Base-by-base conservation (phyloP, 2,113 vertebrate species). In the Hippopotamus amphibius region DNA sequence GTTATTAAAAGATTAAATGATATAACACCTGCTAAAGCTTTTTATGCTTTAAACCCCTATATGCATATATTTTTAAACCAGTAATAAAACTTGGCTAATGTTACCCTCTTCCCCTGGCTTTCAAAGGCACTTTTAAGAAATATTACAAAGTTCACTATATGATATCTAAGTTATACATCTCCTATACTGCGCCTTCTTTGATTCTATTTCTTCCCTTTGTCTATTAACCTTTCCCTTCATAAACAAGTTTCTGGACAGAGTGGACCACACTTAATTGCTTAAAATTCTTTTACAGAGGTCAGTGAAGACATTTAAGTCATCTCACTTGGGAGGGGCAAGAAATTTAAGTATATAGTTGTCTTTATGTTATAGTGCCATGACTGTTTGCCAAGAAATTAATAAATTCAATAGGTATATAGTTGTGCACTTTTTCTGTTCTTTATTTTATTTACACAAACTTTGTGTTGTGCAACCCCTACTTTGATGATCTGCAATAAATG, bases 101-200 rank as follows among this genome's bases (percentile, higher is more conserved):
- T 59, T 50, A 11, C 1, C 5, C 24, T 57, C 28, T 7, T 72
- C 22, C 4, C 12, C 6, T 81, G 76, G 19, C 28, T 95, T 76
- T 76, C 17, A 95, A 85, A 68, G 76, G 7, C 21, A 84, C 7
- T 68, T 96, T 91, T 43, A 80, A 81, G 17, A 55, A 65, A 88
- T n/a, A 65, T 6, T 48, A 28, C 8, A 3, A 33, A 72, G 2
- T 28, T 85, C 50, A 72, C 24, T 66, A 16, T 12, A 46, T 72
- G 24, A 71, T 33, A 17, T 65, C 26, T 66, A 57, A n/a, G 46
- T 12, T 46, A 66, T 26, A 16, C 37, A 53, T 21, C 37, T 48
- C 61, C 6, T 57, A 57, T 66, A 46, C 55, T 66, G 33, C 12
- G 22, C 37, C 7, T 61, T 59, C 55, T 71, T 33, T 48, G 7